Evolutionary conservation across 2,888 invertebrate genomes (phyloP), one percentile per base, ranked within the genome.

Genomic region (Netelia inedita): DNA sequence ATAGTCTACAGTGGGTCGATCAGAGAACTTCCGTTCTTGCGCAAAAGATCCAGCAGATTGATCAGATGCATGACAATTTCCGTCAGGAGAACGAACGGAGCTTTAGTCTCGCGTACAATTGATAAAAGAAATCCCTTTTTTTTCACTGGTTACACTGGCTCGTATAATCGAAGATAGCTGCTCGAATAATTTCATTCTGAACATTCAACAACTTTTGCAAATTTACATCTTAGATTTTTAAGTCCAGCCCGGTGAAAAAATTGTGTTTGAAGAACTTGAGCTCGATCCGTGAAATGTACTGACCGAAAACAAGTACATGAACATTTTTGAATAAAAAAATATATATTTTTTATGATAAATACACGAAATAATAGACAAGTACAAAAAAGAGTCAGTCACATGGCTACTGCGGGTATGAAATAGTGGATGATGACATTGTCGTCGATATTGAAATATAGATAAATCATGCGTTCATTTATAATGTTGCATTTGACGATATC

Each of bases 1-100:
- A 98, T 66, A 98, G 98, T 0, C 95, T 99, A 92, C 98, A 98
- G 89, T 99, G 98, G 98, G 96, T 99, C 59, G 98, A 99, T 92
- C 96, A 97, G 87, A 97, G 97, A 78, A 97, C 98, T 3, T 95
- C 96, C 0, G 95, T 96, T 85, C 96, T 98, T 53, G 96, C 96
- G 21, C 96, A 96, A 28, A 97, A 97, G 89, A 95, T 98, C 69
- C 98, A 98, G 90, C 97, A 98, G 78, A 95, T 98, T 35, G 96
- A 96, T 23, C 97, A 97, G 85, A 96, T 98, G 89, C 97, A 97
- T 90, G 97, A 97, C 85, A 95, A 96, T 0, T 95, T 97, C 75
- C 94, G 97, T 76, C 95, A 97, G 86, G 97, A 98, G 88, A 96
- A 97, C 87, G 96, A 97, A 89, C 93, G 96, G 88, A 95, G 96